Evolutionary conservation across 2,888 invertebrate species (phyloP).

Genomic region (Lepidochrysops patricia): DNA sequence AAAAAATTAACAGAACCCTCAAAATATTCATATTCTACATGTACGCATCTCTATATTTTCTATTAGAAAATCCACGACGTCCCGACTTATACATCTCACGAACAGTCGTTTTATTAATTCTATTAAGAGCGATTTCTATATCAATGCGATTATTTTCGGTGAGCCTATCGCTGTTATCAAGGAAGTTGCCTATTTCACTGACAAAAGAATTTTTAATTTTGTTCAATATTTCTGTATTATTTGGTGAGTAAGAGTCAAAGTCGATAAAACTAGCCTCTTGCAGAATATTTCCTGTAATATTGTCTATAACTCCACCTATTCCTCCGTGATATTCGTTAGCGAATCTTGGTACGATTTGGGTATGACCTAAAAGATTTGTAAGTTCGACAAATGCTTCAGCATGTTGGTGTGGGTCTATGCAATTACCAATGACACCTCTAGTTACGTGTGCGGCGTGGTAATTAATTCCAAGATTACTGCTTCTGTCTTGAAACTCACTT

Average conservation of each 20-base stretch:
- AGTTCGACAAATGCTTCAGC: background rate
- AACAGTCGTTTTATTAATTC: background rate
- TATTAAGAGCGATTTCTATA: background rate
- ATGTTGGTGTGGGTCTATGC: background rate
- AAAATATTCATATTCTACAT: background rate
- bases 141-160: constrained; percentile 3
- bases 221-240: constrained; percentile 2
- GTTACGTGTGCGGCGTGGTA: constrained; percentile 5
- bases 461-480: background rate
- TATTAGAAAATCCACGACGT: background rate
- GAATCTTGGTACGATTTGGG: constrained; percentile 10
- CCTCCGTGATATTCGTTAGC: constrained; percentile 14
- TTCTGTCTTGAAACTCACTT: constrained; percentile 4
- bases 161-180: background rate
- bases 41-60: background rate
- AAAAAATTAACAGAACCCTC: no score
- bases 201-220: constrained; percentile 6
- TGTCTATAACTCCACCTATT: constrained; percentile 13
- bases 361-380: constrained; percentile 7
- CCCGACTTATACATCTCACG: background rate
- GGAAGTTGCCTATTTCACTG: background rate
- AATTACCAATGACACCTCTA: background rate
- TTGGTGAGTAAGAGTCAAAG: background rate
- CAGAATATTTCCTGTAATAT: background rate
- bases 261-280: background rate